Conservation (phyloP, 2,888 invertebrate genomes). For the Parasteatoda lunata region DNA sequence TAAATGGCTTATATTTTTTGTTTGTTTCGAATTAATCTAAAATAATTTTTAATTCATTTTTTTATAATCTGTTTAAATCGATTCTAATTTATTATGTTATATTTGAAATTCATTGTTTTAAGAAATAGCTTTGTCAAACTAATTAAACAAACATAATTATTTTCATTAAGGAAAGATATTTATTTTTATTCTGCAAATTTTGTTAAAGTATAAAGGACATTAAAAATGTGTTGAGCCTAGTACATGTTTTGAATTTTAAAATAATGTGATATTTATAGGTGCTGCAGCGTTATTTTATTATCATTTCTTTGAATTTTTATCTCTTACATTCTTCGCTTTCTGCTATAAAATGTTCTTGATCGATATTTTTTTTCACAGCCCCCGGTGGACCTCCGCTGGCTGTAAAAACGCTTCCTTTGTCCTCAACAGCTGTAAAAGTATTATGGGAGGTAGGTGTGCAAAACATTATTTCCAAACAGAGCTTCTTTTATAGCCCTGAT, state of each 20-base stretch:
- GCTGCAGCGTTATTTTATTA: neutral
- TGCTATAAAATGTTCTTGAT: conserved; percentile 15
- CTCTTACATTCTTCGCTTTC: neutral
- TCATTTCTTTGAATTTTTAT: neutral
- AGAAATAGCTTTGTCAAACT: too few relatives aligned
- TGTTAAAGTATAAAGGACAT: neutral
- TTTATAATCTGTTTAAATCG: too few relatives aligned
- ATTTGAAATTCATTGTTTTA: too few relatives aligned
- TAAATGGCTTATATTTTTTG: too few relatives aligned
- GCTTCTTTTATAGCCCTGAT: neutral
- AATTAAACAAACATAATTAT: too few relatives aligned
- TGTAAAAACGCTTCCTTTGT: conserved; percentile 68
- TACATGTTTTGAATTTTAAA: neutral
- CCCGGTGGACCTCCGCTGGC: conserved; percentile 69
- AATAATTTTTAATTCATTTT: too few relatives aligned
- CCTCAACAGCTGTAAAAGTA: conserved; percentile 69
- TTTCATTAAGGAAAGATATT: too few relatives aligned
- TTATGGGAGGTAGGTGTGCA: conserved; percentile 64
- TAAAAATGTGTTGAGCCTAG: neutral
- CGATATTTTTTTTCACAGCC: conserved; percentile 37
- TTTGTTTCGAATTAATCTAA: too few relatives aligned
- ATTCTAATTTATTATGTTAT: too few relatives aligned
- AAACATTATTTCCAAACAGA: neutral
- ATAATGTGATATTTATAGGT: neutral
- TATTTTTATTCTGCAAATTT: too few relatives aligned